Conservation (phyloP, 1,140 invertebrate species). For the Mizuhopecten yessoensis region DNA sequence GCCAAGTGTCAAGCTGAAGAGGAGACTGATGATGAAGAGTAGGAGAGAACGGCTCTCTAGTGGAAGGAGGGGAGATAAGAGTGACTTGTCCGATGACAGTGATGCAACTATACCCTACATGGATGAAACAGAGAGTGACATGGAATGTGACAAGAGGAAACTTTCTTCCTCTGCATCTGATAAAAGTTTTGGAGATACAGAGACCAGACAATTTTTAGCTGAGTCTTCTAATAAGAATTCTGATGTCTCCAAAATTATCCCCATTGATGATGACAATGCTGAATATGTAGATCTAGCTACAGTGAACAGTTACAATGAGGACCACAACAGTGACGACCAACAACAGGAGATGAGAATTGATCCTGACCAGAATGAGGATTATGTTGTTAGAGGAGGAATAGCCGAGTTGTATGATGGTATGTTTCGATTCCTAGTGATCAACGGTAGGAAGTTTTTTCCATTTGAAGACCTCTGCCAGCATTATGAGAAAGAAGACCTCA, state of each 20-base stretch:
- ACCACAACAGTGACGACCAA: not conserved
- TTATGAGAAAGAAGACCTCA: slow-evolving; percentile 50
- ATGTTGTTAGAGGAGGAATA: slow-evolving; percentile 48
- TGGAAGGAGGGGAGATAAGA: not conserved
- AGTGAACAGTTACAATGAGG: not conserved
- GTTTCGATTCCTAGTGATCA: slow-evolving; percentile 51
- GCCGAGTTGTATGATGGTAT: slow-evolving; percentile 42
- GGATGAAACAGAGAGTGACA: slow-evolving; percentile 38
- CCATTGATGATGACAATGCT: not conserved
- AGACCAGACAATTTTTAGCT: not conserved
- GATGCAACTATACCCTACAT: slow-evolving; percentile 50
- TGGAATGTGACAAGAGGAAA: slow-evolving; percentile 15
- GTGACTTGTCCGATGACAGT: slow-evolving; percentile 44
- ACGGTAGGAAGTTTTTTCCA: slow-evolving; percentile 48
- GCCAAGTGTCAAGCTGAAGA: not conserved
- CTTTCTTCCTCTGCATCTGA: not conserved
- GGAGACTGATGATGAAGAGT: not conserved
- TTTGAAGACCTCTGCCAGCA: slow-evolving; percentile 44
- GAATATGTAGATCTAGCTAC: not conserved
- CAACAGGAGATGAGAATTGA: not conserved
- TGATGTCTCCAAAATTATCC: not conserved
- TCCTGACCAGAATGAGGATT: not conserved
- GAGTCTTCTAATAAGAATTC: not conserved
- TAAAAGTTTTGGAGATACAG: slow-evolving; percentile 1
- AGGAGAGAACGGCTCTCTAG: not conserved